Percentiles rank a stretch among this genome's conserved stretches.
These are phyloP conservation scores for Eublepharis macularius DNA, from an alignment of 2,113 vertebrate genomes.

Conservation along the genomic window DNA sequence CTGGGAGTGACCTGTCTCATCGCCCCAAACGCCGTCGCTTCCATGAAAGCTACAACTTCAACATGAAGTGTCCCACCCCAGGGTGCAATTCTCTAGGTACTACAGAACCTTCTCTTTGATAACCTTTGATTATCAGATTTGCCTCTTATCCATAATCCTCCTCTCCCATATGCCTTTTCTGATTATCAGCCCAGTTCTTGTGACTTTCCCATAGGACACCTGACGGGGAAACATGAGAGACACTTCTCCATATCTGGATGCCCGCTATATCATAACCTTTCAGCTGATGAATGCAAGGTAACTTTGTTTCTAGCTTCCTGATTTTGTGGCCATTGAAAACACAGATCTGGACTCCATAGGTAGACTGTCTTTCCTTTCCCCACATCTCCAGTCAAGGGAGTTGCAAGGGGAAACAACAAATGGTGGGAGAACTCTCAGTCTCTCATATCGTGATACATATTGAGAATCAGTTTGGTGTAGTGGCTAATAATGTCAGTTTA, in stretches of 20 bases:
- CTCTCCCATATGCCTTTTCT: not conserved
- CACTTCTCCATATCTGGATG: slow-evolving; percentile 98
- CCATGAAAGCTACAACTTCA: slow-evolving; percentile 99
- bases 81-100: slow-evolving; percentile 97
- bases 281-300: slow-evolving; percentile 98
- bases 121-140: fast-evolving
- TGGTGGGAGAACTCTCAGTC: too few species aligned
- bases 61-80: slow-evolving; percentile 98
- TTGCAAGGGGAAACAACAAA: not conserved
- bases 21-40: slow-evolving; percentile 96
- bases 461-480: too few species aligned
- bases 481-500: too few species aligned
- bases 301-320: not conserved
- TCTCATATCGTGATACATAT: too few species aligned
- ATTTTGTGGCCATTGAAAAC: too few species aligned
- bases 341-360: too few species aligned
- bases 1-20: slow-evolving; percentile 94
- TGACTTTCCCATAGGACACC: slow-evolving; percentile 80
- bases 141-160: not conserved
- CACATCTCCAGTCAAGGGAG: not conserved
- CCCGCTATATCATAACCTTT: slow-evolving; percentile 96
- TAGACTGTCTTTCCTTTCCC: too few species aligned
- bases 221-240: slow-evolving; percentile 96
- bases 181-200: not conserved
- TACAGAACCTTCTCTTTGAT: not conserved